phyloP scores from a whole-genome alignment of 2,797 vertebrate genomes.

The Ispidina picta region DNA sequence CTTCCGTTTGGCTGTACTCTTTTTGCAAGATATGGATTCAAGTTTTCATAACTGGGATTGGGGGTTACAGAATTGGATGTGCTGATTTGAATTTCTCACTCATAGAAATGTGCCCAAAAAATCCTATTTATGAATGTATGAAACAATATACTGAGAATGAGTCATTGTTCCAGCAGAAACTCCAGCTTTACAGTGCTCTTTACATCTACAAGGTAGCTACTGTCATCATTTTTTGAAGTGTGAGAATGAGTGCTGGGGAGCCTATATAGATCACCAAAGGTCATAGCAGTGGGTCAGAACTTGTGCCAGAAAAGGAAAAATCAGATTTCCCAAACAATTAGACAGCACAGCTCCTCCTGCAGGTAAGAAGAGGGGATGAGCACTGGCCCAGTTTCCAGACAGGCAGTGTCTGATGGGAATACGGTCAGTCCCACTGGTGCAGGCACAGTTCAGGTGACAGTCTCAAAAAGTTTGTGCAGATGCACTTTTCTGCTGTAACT shows the following conservation, averaged over 20 bases:
- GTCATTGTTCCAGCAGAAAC: not conserved
- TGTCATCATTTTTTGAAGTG: not conserved
- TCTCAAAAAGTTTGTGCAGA: not conserved
- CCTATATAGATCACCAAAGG: not conserved
- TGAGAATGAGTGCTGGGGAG: not conserved
- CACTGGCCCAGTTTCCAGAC: not conserved
- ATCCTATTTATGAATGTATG: not conserved
- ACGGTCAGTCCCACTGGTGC: fast-evolving
- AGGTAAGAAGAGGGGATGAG: not conserved
- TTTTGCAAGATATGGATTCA: not conserved
- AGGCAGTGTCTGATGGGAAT: not conserved
- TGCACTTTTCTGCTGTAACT: not conserved
- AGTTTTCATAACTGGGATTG: not conserved
- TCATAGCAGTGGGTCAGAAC: not conserved
- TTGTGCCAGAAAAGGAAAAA: not conserved
- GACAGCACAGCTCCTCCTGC: not conserved
- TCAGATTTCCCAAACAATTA: not conserved
- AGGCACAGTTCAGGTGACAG: not conserved
- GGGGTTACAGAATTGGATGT: not conserved
- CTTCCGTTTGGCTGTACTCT: not conserved
- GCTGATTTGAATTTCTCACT: not conserved
- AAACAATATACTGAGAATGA: not conserved
- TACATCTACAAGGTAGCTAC: fast-evolving
- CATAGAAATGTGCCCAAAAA: not conserved
- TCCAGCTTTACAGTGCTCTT: not conserved